Evolutionary conservation across 1,140 invertebrate genomes (phyloP), one percentile per base, ranked within the genome.

Genomic region (Aricia agestis): DNA sequence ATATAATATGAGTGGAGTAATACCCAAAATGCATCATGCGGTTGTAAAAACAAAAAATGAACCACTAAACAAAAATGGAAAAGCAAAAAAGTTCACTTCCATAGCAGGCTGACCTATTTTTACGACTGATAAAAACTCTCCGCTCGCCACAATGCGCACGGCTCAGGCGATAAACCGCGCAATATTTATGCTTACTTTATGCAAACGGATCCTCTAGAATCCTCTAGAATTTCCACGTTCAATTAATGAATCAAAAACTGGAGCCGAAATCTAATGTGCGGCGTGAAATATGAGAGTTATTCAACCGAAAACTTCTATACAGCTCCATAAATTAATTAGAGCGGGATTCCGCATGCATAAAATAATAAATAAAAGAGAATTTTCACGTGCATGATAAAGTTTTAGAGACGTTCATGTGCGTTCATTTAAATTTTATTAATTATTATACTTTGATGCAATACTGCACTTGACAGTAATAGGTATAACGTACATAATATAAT

Each of bases 111-210:
- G 45, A 52, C 45, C 45, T 52, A 52, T 52, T 52, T 36, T 52
- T 52, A 52, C 45, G 45, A 52, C 45, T 52, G 45, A 52, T 52
- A 52, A 52, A 75, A 74, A 59, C 69, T 71, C 71, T 68, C 72
- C 67, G 69, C 77, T 75, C 61, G 58, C 32, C 76, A 72, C 74
- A 66, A 68, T 69, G 70, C 25, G 13, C 73, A 68, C 67, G 25
- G 42, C 77, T 75, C 77, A 80, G 74, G 18, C 72, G 76, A 82
- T 82, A 78, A 76, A 78, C 71, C 78, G 73, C 72, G 65, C 72
- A 72, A 83, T 86, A 85, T 85, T 87, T 85, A 85, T 80, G 83
- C 76, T 82, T 82, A 80, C 83, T 87, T 87, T 87, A 85, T 84
- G 81, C 85, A 79, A 73, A 76, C 74, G 75, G 78, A 73, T 74